Conservation (phyloP, 2,113 vertebrate genomes). For the Glaucidium brasilianum region DNA sequence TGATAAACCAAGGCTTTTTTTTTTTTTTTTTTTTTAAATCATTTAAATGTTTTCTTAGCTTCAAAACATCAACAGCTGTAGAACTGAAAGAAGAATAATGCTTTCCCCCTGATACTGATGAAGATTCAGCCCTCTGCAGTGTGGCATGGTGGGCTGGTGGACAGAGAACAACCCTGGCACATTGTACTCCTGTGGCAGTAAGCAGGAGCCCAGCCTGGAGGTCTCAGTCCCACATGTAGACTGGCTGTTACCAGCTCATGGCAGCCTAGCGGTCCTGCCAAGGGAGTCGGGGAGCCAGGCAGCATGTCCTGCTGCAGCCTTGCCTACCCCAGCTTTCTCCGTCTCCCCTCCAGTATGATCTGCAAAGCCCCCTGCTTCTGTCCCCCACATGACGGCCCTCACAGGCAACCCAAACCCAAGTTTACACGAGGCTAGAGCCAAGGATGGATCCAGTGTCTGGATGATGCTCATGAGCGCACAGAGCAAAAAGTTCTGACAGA, state of each 20-base stretch:
- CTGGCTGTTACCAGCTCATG: not conserved
- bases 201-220: not conserved
- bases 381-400: not conserved
- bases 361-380: not conserved
- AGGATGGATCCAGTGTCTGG: not conserved
- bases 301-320: not conserved
- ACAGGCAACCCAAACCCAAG: not conserved
- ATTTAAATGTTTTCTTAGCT: slow-evolving; percentile 36
- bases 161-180: not conserved
- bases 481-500: not conserved
- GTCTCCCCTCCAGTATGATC: not conserved
- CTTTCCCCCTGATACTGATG: not conserved
- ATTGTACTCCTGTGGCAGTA: not conserved
- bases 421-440: not conserved
- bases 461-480: not conserved
- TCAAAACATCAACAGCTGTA: slow-evolving; percentile 12
- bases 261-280: fast-evolving
- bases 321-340: not conserved
- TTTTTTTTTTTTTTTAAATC: not conserved
- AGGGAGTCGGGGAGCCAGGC: not conserved
- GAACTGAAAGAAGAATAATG: not conserved
- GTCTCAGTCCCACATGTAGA: not conserved
- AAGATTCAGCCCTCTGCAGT: not conserved
- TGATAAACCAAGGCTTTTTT: not conserved
- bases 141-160: fast-evolving